Evolutionary conservation across 2,113 vertebrate species (phyloP), one percentile per base, ranked within the genome.

Genomic region (Sialia sialis): DNA sequence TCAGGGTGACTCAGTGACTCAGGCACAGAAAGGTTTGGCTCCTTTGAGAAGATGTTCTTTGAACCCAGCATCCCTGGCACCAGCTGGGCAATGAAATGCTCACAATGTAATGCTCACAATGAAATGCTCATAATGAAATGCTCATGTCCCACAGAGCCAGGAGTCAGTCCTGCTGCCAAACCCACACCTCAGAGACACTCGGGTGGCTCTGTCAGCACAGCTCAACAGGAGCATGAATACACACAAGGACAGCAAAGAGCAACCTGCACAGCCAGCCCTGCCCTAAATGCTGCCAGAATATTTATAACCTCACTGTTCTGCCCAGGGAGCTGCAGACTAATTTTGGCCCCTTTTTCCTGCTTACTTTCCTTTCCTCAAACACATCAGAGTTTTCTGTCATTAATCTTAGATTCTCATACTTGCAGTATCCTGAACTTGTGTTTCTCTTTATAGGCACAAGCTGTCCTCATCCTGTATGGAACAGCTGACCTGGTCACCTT

Each of bases 221-320:
- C 76, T 64, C 63, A 48, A 36, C 29, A 82, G 46, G 1, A 39
- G 49, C 66, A 16, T 1, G 52, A 52, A 23, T 19, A 54, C 69
- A 44, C 77, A 19, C 14, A 96, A 94, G 87, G 94, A 76, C 92
- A 87, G 90, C 1, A 16, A 74, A 73, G 89, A 94, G 59, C 72
- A 89, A 52, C 84, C 74, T 68, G 86, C 54, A 55, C 84, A 90
- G 62, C 46, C 73, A 88, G 70, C 56, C 30, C 82, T 77, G 73
- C 59, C 89, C 76, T 68, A 64, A 68, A 60, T 72, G 76, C 76
- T 70, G 41, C 73, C 84, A 51, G 84, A 95, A 86, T 94, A 97
- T 95, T 97, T 95, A 96, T 96, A 93, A 73, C 76, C 62, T 5
- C 18, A 90, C 16, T n/a, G 34, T 59, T 87, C 90, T 76, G 56